Percentiles rank a stretch among this genome's conserved stretches.
Evolutionary conservation across 2,797 vertebrate genomes (phyloP).

Genomic region (Antrozous pallidus): DNA sequence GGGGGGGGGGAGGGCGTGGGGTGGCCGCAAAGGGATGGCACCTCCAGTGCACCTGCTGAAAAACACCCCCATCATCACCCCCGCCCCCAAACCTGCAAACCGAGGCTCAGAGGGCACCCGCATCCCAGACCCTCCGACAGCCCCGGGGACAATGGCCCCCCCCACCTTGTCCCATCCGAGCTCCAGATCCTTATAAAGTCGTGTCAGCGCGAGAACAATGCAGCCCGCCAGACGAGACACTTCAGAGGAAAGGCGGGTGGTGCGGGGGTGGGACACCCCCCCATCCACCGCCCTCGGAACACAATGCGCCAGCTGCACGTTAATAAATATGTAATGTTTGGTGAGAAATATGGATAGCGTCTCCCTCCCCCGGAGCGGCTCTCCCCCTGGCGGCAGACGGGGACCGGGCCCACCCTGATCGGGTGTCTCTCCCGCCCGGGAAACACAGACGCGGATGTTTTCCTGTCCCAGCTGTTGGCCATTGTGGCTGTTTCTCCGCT

Average conservation of each 20-base stretch:
- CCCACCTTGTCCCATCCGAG: background rate
- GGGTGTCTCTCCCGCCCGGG: slow-evolving; percentile 87
- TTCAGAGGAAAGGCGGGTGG: slow-evolving; percentile 74
- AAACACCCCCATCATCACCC: slow-evolving; percentile 61
- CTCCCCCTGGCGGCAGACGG: slow-evolving; percentile 86
- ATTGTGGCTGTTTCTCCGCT: slow-evolving; percentile 90
- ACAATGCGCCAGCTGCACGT: slow-evolving; percentile 90
- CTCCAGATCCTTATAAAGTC: slow-evolving; percentile 81
- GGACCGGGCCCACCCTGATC: slow-evolving; percentile 85
- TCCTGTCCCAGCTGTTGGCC: slow-evolving; percentile 90
- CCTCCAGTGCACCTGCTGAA: slow-evolving; percentile 69
- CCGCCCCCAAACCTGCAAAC: too few relatives aligned
- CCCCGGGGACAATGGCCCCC: slow-evolving; percentile 71
- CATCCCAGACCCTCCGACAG: slow-evolving; percentile 69
- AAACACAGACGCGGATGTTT: slow-evolving; percentile 89
- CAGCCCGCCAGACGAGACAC: slow-evolving; percentile 82
- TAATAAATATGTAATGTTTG: slow-evolving; percentile 92
- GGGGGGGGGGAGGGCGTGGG: accelerated
- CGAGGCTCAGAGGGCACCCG: slow-evolving; percentile 61
- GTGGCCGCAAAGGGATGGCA: background rate
- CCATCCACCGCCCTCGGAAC: slow-evolving; percentile 53
- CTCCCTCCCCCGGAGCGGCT: slow-evolving; percentile 80
- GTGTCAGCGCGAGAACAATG: slow-evolving; percentile 83
- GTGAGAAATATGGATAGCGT: slow-evolving; percentile 90
- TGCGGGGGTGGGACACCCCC: slow-evolving; percentile 63